These are phyloP conservation scores for human DNA, from an alignment of 2,113 vertebrate genomes.

Conservation along the genomic window GRCh38 chr2:108776001-108776500, in stretches of 20 bases:
- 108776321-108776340: not conserved
- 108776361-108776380: not conserved
- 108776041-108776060: not conserved
- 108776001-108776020: not conserved
- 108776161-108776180: not conserved
- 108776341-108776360: not conserved
- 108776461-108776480: not conserved
- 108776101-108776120: not conserved
- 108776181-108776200: not conserved
- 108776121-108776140: not conserved
- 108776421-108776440: not conserved
- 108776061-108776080: not conserved
- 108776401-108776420: not conserved
- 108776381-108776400: not conserved
- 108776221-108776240: conserved; percentile 36
- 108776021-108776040: conserved; percentile 31
- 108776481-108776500: not conserved
- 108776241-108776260: not conserved
- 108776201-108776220: not conserved
- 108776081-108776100: not conserved
- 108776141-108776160: not conserved
- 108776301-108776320: not conserved
- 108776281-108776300: not conserved
- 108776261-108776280: not conserved
- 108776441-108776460: not conserved